Evolutionary conservation across 2,888 invertebrate genomes (phyloP), one percentile per base, ranked within the genome.

Genomic region (Hymenopus coronatus): DNA sequence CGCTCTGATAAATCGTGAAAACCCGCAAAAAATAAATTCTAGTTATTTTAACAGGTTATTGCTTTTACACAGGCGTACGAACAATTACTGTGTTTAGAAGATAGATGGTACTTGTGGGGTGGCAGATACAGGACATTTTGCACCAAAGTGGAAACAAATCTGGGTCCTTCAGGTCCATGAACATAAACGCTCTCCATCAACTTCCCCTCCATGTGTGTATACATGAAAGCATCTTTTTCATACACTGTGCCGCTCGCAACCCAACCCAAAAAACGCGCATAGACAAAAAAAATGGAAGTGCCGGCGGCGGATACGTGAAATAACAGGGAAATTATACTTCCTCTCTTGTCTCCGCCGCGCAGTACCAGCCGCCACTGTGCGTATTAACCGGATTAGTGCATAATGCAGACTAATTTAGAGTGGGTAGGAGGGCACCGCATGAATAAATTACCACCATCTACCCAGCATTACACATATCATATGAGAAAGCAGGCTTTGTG

Each of bases 351-450:
- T 70, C 54, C 54, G 54, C 54, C 54, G 15, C 20, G 54, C 54
- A 70, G 20, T 70, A 70, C 54, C 46, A 28, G 88, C 70, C 46
- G 84, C 81, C 81, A 82, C 83, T 30, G 87, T 70, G 54, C 33
- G 87, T 88, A 89, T 85, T 90, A 90, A 88, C 85, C 88, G 90
- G 90, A 90, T 90, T 90, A 89, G 88, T 89, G 88, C 90, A 90
- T 90, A 90, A 90, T 90, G 88, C 90, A 87, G 88, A 88, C 90
- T 90, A 90, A 90, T 90, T 90, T 90, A 90, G 86, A 89, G 89
- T 70, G 70, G 82, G 83, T 82, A 83, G 81, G 84, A 70, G 83
- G 87, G 46, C 6, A 70, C 30, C 70, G 82, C 84, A 88, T 90
- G 90, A 90, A 90, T 89, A 90, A 90, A 90, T 90, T 90, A 90